Evolutionary conservation across 2,113 vertebrate genomes (phyloP).

Genomic region (Gallinago undulata): DNA sequence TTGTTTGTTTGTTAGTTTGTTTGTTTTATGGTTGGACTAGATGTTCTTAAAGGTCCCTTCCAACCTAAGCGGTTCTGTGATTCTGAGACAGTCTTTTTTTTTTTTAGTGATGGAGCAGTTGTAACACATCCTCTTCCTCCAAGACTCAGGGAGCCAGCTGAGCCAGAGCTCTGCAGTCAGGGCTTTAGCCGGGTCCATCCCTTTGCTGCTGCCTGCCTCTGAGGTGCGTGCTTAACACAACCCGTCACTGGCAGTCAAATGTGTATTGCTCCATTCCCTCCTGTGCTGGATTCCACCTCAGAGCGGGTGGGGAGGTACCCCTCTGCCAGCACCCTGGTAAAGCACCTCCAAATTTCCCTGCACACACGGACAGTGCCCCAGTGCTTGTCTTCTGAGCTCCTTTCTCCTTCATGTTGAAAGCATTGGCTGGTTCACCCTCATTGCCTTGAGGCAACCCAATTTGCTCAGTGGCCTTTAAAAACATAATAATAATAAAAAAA

Average conservation of each 20-base stretch:
- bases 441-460: conserved; percentile 67
- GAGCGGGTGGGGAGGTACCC: not conserved
- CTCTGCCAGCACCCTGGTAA: not conserved
- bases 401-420: conserved; percentile 3
- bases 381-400: not conserved
- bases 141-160: not conserved
- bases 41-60: too few relatives aligned
- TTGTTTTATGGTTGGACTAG: too few relatives aligned
- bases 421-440: not conserved
- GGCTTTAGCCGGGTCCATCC: not conserved
- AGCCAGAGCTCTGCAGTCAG: not conserved
- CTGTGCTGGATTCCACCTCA: too few relatives aligned
- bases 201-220: not conserved
- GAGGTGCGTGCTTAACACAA: not conserved
- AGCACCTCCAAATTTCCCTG: not conserved
- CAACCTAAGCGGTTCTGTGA: too few relatives aligned
- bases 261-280: not conserved
- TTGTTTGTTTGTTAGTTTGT: too few relatives aligned
- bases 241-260: not conserved
- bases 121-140: not conserved
- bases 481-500: not conserved
- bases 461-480: conserved; percentile 67
- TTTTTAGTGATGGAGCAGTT: not conserved
- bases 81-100: not conserved
- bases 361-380: rapidly evolving